Percentiles rank a stretch among this genome's conserved stretches.
phyloP scores from a whole-genome alignment of 2,113 vertebrate genomes.

The Mobula birostris region DNA sequence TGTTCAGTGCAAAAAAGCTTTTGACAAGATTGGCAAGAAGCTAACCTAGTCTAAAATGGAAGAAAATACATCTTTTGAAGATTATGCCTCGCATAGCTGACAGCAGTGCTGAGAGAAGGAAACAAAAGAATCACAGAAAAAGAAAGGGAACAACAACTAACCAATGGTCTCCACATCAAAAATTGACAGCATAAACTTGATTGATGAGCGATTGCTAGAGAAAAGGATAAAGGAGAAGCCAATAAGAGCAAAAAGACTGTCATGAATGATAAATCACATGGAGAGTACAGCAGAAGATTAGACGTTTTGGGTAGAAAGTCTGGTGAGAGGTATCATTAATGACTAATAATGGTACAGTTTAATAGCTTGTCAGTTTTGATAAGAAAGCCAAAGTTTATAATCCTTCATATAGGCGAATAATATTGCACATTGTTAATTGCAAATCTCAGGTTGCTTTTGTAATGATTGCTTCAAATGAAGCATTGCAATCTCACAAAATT shows the following conservation, averaged over 20 bases:
- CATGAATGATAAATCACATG: background rate
- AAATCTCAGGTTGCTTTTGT: background rate
- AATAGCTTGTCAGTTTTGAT: constrained; percentile 18
- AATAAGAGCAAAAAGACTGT: background rate
- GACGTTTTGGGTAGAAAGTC: background rate
- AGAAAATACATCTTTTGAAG: background rate
- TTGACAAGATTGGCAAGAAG: constrained; percentile 24
- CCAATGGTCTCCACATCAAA: background rate
- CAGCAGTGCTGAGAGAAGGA: background rate
- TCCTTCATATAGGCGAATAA: background rate
- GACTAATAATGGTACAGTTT: background rate
- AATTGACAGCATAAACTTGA: background rate
- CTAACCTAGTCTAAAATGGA: constrained; percentile 10
- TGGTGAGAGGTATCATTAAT: background rate
- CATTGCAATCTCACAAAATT: background rate
- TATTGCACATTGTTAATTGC: background rate
- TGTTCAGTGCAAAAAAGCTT: background rate
- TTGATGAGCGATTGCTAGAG: background rate
- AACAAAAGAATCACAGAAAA: background rate
- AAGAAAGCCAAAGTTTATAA: background rate
- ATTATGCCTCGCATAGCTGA: background rate
- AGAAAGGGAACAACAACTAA: background rate
- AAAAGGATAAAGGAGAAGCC: background rate
- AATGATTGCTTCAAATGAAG: background rate
- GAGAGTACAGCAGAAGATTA: background rate